Percentiles rank a stretch among this genome's conserved stretches.
Evolutionary conservation across 2,888 invertebrate species (phyloP).

Genomic region (Leptopilina myrica): DNA sequence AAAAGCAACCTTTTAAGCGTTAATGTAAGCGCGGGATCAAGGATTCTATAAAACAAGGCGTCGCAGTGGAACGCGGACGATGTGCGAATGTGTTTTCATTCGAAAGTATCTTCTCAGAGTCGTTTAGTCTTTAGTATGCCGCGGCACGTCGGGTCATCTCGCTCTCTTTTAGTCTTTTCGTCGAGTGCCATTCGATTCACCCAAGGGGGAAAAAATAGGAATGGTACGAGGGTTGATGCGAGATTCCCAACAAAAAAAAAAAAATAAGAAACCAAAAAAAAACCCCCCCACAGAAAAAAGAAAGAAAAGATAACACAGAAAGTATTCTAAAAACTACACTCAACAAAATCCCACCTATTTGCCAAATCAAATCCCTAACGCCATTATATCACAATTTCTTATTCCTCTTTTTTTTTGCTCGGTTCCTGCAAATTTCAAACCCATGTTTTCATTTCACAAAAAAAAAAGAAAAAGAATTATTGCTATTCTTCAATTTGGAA

Average conservation of each 20-base stretch:
- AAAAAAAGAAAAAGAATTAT: not conserved
- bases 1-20: slow-evolving; percentile 36
- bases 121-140: slow-evolving; percentile 55
- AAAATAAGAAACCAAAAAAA: no score
- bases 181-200: slow-evolving; percentile 45
- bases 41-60: slow-evolving; percentile 40
- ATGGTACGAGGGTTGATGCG: slow-evolving; percentile 33
- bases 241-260: not conserved
- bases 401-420: not conserved
- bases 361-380: slow-evolving; percentile 11
- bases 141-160: slow-evolving; percentile 51
- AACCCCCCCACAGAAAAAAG: no score
- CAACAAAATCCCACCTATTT: not conserved
- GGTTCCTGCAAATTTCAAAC: not conserved
- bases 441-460: not conserved
- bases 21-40: slow-evolving; percentile 36
- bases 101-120: slow-evolving; percentile 48
- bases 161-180: slow-evolving; percentile 44
- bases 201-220: slow-evolving; percentile 6
- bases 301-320: no score
- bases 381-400: slow-evolving; percentile 22
- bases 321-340: slow-evolving; percentile 23
- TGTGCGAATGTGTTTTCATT: slow-evolving; percentile 42
- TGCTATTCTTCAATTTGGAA: no score
- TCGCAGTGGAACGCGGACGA: slow-evolving; percentile 22